Base-by-base conservation (phyloP, 2,888 invertebrate species). In the Odontocolon sp. region DNA sequence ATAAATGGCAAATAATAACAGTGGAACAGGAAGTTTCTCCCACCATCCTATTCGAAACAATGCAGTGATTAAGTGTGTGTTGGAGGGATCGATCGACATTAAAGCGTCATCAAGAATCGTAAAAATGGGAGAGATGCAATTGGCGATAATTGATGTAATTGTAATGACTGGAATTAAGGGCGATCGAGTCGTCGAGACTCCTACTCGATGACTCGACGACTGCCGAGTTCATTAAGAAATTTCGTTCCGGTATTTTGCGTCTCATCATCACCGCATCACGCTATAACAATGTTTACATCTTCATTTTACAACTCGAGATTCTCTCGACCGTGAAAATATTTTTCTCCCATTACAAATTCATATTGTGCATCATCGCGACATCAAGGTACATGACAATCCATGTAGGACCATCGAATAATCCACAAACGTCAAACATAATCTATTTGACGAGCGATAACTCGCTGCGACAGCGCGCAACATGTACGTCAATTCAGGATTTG, bases 81-180 rank as follows among this genome's bases (percentile, higher is more conserved):
- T 5, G 47, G 33, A 18, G 54, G 56, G 40, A 63, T 71, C 52
- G 67, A 71, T 76, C 47, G 64, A 31, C 16, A 26, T 42, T 45
- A 28, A 42, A 61, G 54, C 42, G 47, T 36, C 28, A 56, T 68
- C 47, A 47, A 36, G 21, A 56, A 40, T 28, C 40, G 50, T 23
- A 36, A 31, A 50, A 56, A 9, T 21, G 59, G 70, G 45, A 66
- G 36, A 54, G 31, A 54, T 45, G 52, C 18, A 66, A 76, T 76
- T 66, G 76, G 47, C 38, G 47, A 71, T 76, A 76, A 76, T 76
- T 71, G 71, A 23, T 3, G 61, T 54, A 76, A 76, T 76, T 70
- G 45, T 52, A 47, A 26, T 61, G 38, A 76, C 47, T 31, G 28
- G 50, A 71, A 76, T 76, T 70, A 71, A 76, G 71, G 54, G 45